Conservation (phyloP, 1,140 invertebrate species). For the Zophobas atratus region DNA sequence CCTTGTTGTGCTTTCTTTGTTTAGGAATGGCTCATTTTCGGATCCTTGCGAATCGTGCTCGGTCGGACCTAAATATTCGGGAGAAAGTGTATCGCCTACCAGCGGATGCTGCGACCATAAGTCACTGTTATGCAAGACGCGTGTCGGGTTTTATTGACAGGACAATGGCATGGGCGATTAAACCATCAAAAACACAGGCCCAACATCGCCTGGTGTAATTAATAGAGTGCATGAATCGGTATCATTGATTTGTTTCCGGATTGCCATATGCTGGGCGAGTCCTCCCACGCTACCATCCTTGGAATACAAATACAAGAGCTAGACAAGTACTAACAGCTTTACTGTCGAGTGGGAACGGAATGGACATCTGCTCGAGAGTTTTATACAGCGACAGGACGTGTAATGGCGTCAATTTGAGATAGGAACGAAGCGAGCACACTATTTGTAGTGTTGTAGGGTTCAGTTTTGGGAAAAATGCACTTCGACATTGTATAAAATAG, state of each 20-base stretch:
- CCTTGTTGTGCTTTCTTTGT: constrained; percentile 37
- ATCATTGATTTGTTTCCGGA: constrained; percentile 30
- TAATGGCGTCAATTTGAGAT: too few species aligned
- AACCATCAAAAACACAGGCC: constrained; percentile 22
- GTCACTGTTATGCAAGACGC: background rate
- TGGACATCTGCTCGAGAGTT: too few species aligned
- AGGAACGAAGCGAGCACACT: too few species aligned
- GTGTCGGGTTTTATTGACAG: constrained; percentile 14
- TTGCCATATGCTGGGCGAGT: constrained; percentile 12
- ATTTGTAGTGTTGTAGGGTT: too few species aligned
- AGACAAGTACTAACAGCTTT: background rate
- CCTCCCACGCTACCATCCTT: constrained; percentile 9
- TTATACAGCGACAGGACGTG: too few species aligned
- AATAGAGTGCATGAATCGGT: constrained; percentile 16
- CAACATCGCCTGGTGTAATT: background rate
- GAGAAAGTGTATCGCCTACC: background rate
- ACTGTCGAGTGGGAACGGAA: too few species aligned
- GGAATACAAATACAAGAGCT: constrained; percentile 1
- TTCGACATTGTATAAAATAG: too few species aligned
- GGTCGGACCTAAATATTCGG: too few species aligned
- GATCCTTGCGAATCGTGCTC: constrained; percentile 11
- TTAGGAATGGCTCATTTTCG: constrained; percentile 24
- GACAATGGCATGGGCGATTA: constrained; percentile 1
- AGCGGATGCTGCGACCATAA: background rate
- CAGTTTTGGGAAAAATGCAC: too few species aligned